phyloP scores from a whole-genome alignment of 92 coral and sea anemone genomes.

The Pocillopora grandis region DNA sequence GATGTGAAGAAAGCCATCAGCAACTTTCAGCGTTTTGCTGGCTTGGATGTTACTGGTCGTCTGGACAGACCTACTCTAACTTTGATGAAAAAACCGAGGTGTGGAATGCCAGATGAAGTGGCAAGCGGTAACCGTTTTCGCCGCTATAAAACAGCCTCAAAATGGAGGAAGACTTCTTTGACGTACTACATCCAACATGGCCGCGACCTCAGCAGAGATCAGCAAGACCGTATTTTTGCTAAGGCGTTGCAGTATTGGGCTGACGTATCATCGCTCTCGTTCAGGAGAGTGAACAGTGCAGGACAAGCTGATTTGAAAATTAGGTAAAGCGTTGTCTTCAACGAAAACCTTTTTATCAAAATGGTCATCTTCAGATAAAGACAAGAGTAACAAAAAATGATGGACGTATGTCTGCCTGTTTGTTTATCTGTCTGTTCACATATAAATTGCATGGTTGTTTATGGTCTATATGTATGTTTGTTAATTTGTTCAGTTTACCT shows the following conservation, averaged over 20 bases:
- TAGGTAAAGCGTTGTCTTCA: constrained; percentile 21
- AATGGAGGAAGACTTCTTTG: constrained; percentile 47
- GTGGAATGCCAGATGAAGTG: constrained; percentile 45
- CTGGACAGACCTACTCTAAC: constrained; percentile 41
- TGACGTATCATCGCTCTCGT: constrained; percentile 38
- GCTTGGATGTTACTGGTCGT: constrained; percentile 42
- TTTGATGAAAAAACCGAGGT: constrained; percentile 56
- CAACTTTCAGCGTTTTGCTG: constrained; percentile 51
- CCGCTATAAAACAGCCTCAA: constrained; percentile 38
- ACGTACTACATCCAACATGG: constrained; percentile 57
- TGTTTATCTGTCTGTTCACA: too few relatives aligned
- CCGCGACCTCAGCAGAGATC: constrained; percentile 13
- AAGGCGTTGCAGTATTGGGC: constrained; percentile 56
- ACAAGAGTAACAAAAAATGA: too few relatives aligned
- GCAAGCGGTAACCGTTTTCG: constrained; percentile 10
- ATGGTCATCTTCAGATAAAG: too few relatives aligned
- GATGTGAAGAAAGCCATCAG: constrained; percentile 36
- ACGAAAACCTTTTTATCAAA: too few relatives aligned
- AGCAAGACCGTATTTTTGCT: constrained; percentile 40
- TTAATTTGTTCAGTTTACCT: neutral
- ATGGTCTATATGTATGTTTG: neutral
- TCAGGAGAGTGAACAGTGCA: constrained; percentile 12
- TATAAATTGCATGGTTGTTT: neutral
- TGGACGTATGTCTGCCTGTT: too few relatives aligned
- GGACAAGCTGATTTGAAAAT: constrained; percentile 46